phyloP scores from a whole-genome alignment of 2,113 vertebrate genomes.

The Clarias batrachus region DNA sequence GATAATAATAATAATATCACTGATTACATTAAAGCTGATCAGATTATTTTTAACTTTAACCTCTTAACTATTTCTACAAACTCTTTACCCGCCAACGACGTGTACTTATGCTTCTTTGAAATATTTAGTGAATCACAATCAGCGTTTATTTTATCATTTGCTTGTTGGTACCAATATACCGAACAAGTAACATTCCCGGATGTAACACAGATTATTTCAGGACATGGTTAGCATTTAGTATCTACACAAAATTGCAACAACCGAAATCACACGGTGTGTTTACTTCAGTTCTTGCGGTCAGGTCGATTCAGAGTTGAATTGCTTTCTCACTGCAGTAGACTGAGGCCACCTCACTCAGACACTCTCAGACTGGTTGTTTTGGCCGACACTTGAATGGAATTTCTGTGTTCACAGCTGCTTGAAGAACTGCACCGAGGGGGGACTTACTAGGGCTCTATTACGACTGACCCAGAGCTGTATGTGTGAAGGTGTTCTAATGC shows the following conservation, averaged over 20 bases:
- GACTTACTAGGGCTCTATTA: background rate
- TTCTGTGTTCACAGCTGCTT: background rate
- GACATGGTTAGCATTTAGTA: background rate
- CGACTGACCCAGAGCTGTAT: background rate
- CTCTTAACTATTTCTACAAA: no score
- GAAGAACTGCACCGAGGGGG: background rate
- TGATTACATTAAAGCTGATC: no score
- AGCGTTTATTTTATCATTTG: background rate
- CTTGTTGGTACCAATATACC: background rate
- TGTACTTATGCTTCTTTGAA: background rate
- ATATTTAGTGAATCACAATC: background rate
- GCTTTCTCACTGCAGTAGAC: background rate
- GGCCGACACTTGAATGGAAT: background rate
- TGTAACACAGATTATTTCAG: background rate
- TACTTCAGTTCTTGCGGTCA: background rate
- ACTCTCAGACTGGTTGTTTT: background rate
- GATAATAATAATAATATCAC: no score
- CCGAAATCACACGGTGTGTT: background rate
- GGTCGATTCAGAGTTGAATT: background rate
- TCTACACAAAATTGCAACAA: background rate
- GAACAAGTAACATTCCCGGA: background rate
- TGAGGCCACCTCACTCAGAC: background rate
- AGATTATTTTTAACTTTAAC: no score
- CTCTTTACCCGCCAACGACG: no score
- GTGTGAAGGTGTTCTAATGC: background rate